Conservation (phyloP, 2,888 invertebrate species). For the Ypsolopha scabrella region DNA sequence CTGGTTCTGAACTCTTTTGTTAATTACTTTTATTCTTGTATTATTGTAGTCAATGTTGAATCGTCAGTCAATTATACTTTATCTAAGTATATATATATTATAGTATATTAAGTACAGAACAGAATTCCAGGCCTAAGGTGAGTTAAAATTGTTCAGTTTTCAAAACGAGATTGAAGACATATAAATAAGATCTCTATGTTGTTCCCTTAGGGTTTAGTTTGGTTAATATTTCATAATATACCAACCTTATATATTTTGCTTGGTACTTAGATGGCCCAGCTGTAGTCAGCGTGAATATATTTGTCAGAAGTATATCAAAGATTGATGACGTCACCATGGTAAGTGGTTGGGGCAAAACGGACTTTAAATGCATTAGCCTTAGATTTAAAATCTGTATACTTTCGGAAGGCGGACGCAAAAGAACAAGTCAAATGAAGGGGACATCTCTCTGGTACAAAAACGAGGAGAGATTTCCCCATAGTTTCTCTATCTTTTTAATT, state of each 20-base stretch:
- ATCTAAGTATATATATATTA: neutral
- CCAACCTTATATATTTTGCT: slow-evolving; percentile 50
- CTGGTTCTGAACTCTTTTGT: neutral
- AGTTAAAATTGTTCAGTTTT: slow-evolving; percentile 13
- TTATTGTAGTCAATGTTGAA: neutral
- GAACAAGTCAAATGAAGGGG: slow-evolving; percentile 68
- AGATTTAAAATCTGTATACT: slow-evolving; percentile 30
- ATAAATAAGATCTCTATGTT: slow-evolving; percentile 17
- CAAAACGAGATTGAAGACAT: slow-evolving; percentile 9
- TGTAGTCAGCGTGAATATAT: slow-evolving; percentile 97
- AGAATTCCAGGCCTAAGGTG: slow-evolving; percentile 22
- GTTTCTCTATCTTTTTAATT: slow-evolving; percentile 29
- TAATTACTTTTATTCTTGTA: slow-evolving; percentile 22
- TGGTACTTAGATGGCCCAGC: slow-evolving; percentile 88
- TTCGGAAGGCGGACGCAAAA: slow-evolving; percentile 28
- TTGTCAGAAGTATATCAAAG: slow-evolving; percentile 98
- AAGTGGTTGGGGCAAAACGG: slow-evolving; percentile 74
- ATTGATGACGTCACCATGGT: slow-evolving; percentile 99
- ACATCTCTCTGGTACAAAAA: slow-evolving; percentile 38
- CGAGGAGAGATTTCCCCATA: slow-evolving; percentile 52
- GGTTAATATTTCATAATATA: slow-evolving; percentile 20
- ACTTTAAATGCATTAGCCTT: slow-evolving; percentile 39
- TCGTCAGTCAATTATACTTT: neutral
- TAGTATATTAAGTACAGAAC: neutral
- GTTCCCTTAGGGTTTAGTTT: slow-evolving; percentile 41